A percentile compares a stretch with the other conserved stretches of the same genome.
phyloP scores from a whole-genome alignment of 2,888 invertebrate genomes.

The Eupithecia subumbrata region DNA sequence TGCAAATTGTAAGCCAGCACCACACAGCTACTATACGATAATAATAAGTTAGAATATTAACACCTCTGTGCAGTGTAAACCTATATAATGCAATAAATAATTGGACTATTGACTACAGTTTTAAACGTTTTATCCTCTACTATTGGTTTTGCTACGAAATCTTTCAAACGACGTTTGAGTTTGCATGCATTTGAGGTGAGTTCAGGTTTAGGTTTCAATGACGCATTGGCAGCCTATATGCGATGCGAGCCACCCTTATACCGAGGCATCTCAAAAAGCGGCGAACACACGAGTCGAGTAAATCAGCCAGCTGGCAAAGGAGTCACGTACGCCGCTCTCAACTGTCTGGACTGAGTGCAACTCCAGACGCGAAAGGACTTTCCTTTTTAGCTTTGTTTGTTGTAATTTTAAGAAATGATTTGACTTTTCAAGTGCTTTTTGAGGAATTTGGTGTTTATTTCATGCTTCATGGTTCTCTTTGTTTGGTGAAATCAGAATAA shows the following conservation, averaged over 20 bases:
- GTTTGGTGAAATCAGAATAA: not conserved
- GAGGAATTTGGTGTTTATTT: slow-evolving; percentile 4
- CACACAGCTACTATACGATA: no score
- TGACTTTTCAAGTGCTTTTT: slow-evolving; percentile 4
- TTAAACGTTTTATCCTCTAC: no score
- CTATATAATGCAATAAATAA: no score
- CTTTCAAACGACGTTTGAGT: not conserved
- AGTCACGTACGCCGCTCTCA: slow-evolving; percentile 33
- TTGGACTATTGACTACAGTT: no score
- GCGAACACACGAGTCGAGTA: slow-evolving; percentile 14
- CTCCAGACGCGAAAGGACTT: slow-evolving; percentile 13
- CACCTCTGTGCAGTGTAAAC: no score
- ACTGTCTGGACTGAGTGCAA: slow-evolving; percentile 29
- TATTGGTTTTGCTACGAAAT: not conserved
- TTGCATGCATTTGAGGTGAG: not conserved
- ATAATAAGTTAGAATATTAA: no score
- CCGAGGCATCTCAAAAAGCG: not conserved
- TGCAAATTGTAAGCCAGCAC: no score
- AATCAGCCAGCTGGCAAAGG: slow-evolving; percentile 26
- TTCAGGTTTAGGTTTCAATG: not conserved
- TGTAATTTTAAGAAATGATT: slow-evolving; percentile 3
- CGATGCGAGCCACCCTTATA: not conserved
- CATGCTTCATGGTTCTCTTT: not conserved
- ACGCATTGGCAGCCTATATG: not conserved
- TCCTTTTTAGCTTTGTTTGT: slow-evolving; percentile 24